Evolutionary conservation across 1,140 invertebrate genomes (phyloP).

Genomic region (Tribolium madens): DNA sequence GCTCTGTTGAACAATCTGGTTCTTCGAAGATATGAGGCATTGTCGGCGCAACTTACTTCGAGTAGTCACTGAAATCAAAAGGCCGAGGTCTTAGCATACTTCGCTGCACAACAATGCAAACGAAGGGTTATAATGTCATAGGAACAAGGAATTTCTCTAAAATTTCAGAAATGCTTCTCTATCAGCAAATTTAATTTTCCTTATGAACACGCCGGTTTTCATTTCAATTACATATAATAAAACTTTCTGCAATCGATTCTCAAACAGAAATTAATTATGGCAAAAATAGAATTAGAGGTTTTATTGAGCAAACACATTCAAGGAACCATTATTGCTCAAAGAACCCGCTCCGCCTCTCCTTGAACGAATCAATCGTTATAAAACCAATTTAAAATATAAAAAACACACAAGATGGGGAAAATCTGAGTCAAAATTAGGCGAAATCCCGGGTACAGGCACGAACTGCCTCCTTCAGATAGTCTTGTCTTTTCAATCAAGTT

Average conservation of each 20-base stretch:
- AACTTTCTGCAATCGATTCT: neutral
- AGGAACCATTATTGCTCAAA: neutral
- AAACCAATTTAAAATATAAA: constrained; percentile 35
- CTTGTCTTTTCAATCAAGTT: constrained; percentile 2
- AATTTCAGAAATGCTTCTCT: neutral
- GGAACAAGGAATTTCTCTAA: constrained; percentile 29
- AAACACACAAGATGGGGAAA: constrained; percentile 12
- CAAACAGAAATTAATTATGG: neutral
- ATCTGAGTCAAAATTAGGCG: constrained; percentile 7
- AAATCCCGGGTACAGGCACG: neutral
- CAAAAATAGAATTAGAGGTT: neutral
- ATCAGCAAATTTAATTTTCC: neutral
- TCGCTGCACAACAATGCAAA: constrained; percentile 38
- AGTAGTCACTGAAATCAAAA: constrained; percentile 42
- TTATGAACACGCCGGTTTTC: neutral
- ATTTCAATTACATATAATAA: neutral
- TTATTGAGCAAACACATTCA: constrained; percentile 10
- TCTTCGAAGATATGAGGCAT: constrained; percentile 38
- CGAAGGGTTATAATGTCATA: constrained; percentile 39
- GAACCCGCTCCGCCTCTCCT: neutral
- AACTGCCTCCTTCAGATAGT: neutral
- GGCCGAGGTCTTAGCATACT: constrained; percentile 43
- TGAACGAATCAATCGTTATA: constrained; percentile 13
- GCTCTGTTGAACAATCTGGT: constrained; percentile 30
- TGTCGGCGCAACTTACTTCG: constrained; percentile 38